Conservation (phyloP, 2,888 invertebrate genomes). For the Netelia virgata region DNA sequence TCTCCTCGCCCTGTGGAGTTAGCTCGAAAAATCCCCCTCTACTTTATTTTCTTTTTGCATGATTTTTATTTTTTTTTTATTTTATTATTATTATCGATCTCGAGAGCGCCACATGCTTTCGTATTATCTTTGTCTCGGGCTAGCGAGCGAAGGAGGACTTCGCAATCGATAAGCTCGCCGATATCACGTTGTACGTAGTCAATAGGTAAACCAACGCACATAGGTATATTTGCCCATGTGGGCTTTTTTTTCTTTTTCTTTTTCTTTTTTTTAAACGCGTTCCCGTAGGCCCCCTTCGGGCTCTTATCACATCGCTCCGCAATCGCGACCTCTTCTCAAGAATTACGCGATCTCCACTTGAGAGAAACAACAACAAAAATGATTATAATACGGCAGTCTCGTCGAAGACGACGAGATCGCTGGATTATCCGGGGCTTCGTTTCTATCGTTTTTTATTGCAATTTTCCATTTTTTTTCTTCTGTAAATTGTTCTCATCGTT, state of each 20-base stretch:
- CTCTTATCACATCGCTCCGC: slow-evolving; percentile 40
- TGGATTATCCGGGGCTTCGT: neutral
- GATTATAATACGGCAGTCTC: slow-evolving; percentile 40
- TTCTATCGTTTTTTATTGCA: neutral
- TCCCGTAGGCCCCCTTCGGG: slow-evolving; percentile 42
- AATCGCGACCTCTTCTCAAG: slow-evolving; percentile 33
- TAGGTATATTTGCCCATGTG: neutral
- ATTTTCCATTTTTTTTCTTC: neutral
- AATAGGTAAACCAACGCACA: slow-evolving; percentile 4
- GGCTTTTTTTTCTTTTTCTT: neutral
- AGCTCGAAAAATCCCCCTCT: neutral
- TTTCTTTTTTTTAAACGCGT: neutral
- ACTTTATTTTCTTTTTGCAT: neutral
- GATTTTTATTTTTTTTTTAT: neutral
- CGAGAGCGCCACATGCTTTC: neutral
- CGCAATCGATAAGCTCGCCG: slow-evolving; percentile 58
- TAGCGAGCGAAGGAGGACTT: slow-evolving; percentile 36
- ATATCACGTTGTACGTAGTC: slow-evolving; percentile 30
- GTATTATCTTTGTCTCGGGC: slow-evolving; percentile 34
- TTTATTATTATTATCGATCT: slow-evolving; percentile 17
- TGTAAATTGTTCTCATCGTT: neutral
- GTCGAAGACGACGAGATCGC: slow-evolving; percentile 3
- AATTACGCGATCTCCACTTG: slow-evolving; percentile 40
- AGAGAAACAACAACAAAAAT: slow-evolving; percentile 24
- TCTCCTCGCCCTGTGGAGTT: neutral